These are phyloP conservation scores for Periphyllus acericola DNA, from an alignment of 2,888 invertebrate species.

Conservation along the genomic window DNA sequence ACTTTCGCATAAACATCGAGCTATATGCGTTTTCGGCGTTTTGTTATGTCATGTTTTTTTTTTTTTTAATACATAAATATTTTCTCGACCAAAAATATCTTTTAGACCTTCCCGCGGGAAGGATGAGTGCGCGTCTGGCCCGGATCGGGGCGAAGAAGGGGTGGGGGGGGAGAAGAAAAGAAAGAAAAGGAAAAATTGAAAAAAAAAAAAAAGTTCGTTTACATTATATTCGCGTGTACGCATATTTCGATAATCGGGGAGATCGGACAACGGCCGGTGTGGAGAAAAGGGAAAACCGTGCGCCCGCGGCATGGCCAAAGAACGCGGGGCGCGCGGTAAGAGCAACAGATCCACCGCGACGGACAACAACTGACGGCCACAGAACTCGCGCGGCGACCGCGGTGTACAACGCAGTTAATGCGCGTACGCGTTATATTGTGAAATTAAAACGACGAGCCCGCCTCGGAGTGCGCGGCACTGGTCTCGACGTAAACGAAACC, in stretches of 20 bases:
- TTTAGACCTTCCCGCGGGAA: slow-evolving; percentile 5
- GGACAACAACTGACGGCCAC: no score
- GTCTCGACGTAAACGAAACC: no score
- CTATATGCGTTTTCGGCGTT: slow-evolving; percentile 48
- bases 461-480: no score
- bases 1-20: slow-evolving; percentile 51
- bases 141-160: not conserved
- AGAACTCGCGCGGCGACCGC: no score
- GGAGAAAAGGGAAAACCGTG: not conserved
- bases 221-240: not conserved
- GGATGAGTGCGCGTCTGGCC: not conserved
- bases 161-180: not conserved
- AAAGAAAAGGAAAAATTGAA: not conserved
- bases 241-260: no score
- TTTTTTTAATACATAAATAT: slow-evolving; percentile 55
- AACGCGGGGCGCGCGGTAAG: not conserved
- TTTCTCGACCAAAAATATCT: slow-evolving; percentile 36
- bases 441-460: no score
- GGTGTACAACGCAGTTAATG: no score
- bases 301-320: no score
- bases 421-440: no score
- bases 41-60: slow-evolving; percentile 52
- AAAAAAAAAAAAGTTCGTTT: not conserved
- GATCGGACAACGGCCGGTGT: no score
- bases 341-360: slow-evolving; percentile 13